A percentile compares a stretch with the other conserved stretches of the same genome.
Conservation (phyloP, 30 jellyfish, hydroid and myxozoan species). For the Mastigias papua region DNA sequence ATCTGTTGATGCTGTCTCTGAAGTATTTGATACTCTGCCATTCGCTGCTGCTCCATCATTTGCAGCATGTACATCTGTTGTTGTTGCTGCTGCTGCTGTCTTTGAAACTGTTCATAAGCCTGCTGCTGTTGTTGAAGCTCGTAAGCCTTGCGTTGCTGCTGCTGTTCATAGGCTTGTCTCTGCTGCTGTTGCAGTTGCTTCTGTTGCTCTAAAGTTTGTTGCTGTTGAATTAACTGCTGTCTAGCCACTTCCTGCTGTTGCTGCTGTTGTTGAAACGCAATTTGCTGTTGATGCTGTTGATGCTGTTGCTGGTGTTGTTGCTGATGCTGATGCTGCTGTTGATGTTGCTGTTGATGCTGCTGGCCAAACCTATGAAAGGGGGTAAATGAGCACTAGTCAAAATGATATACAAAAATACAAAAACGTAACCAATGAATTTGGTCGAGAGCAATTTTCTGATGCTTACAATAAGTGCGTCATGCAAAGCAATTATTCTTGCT, state of each 20-base stretch:
- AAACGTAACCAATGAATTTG: no score
- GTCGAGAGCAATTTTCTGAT: no score
- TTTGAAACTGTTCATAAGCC: slow-evolving; percentile 47
- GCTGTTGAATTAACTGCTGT: slow-evolving; percentile 68
- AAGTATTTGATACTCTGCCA: slow-evolving; percentile 49
- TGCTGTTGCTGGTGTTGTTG: slow-evolving; percentile 63
- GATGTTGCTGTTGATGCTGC: neutral
- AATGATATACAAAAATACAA: no score
- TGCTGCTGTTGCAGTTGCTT: slow-evolving; percentile 2
- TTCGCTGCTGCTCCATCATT: slow-evolving; percentile 49
- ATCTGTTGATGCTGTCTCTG: slow-evolving; percentile 59
- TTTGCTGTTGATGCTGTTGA: neutral
- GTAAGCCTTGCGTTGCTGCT: slow-evolving; percentile 72
- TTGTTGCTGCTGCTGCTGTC: slow-evolving; percentile 48
- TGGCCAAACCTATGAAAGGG: neutral
- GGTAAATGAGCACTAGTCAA: no score
- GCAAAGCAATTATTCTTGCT: no score
- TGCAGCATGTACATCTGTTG: slow-evolving; percentile 59
- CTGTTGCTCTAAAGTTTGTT: slow-evolving; percentile 64
- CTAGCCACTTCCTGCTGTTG: slow-evolving; percentile 54
- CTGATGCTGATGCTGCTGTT: neutral
- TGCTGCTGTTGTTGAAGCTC: slow-evolving; percentile 72
- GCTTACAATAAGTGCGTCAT: no score
- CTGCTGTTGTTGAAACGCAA: slow-evolving; percentile 26
- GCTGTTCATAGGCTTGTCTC: slow-evolving; percentile 54